A percentile compares a stretch with the other conserved stretches of the same genome.
Evolutionary conservation across 2,888 invertebrate genomes (phyloP).

Genomic region (Apamea epomidion): DNA sequence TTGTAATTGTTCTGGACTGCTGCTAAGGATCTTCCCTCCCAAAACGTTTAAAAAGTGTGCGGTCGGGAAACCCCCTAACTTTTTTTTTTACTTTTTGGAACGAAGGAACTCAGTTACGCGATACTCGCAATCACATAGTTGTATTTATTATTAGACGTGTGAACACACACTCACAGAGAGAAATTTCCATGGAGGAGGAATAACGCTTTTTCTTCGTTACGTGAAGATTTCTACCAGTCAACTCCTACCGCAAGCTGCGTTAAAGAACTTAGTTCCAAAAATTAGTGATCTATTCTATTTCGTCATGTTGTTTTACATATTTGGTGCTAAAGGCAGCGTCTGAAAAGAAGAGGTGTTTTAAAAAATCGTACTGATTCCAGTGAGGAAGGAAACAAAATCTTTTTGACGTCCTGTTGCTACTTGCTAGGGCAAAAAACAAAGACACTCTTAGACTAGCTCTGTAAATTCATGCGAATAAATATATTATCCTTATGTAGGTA

Average conservation of each 20-base stretch:
- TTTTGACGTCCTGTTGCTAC: background rate
- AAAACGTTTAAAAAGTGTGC: background rate
- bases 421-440: slow-evolving; percentile 14
- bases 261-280: background rate
- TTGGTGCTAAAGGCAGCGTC: too few relatives aligned
- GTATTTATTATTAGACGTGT: background rate
- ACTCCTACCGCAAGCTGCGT: background rate
- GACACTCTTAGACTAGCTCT: background rate
- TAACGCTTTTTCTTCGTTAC: background rate
- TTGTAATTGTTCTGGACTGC: background rate
- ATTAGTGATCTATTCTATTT: background rate
- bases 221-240: background rate
- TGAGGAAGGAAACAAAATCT: too few relatives aligned
- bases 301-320: background rate
- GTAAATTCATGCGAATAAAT: background rate
- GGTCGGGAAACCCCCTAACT: background rate
- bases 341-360: too few relatives aligned
- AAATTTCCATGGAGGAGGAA: too few relatives aligned
- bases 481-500: background rate
- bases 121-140: background rate
- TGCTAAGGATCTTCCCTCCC: background rate
- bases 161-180: background rate
- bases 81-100: background rate
- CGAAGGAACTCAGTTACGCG: background rate
- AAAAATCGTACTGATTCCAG: background rate